Percentiles rank a stretch among this genome's conserved stretches.
phyloP scores from a whole-genome alignment of 1,140 invertebrate genomes.

The Drosophila sp. region DNA sequence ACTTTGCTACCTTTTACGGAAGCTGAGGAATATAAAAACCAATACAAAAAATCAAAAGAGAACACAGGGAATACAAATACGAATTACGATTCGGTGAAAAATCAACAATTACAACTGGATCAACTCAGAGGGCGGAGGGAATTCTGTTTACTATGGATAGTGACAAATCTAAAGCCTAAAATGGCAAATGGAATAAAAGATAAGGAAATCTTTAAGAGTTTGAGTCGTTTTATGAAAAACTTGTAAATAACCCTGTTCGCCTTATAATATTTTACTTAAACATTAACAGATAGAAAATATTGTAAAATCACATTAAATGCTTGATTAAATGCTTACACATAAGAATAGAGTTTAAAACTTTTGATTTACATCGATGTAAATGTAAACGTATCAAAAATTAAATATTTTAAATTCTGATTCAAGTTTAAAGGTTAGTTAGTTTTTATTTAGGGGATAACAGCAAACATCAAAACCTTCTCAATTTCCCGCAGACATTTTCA shows the following conservation, averaged over 20 bases:
- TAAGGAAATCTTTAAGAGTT: not conserved
- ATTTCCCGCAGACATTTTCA: constrained; percentile 11
- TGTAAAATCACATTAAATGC: no score
- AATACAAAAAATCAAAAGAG: constrained; percentile 17
- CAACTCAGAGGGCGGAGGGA: constrained; percentile 18
- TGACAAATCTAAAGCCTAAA: constrained; percentile 12
- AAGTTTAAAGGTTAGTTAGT: constrained; percentile 33
- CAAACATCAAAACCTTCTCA: constrained; percentile 49
- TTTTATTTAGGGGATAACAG: not conserved
- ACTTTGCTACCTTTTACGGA: constrained; percentile 78
- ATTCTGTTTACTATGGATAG: not conserved
- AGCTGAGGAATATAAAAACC: constrained; percentile 56
- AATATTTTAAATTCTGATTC: no score
- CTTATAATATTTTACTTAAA: no score
- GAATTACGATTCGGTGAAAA: constrained; percentile 44
- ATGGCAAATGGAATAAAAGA: constrained; percentile 1
- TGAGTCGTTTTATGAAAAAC: not conserved
- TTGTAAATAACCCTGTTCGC: no score
- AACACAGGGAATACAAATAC: constrained; percentile 62
- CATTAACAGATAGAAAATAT: no score
- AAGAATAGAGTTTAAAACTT: no score
- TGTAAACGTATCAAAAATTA: no score
- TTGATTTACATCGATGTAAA: no score
- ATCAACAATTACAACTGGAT: constrained; percentile 24
- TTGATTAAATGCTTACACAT: no score